Percentiles rank a stretch among this genome's conserved stretches.
Evolutionary conservation across 2,113 vertebrate genomes (phyloP).

Genomic region (Clarias batrachus): DNA sequence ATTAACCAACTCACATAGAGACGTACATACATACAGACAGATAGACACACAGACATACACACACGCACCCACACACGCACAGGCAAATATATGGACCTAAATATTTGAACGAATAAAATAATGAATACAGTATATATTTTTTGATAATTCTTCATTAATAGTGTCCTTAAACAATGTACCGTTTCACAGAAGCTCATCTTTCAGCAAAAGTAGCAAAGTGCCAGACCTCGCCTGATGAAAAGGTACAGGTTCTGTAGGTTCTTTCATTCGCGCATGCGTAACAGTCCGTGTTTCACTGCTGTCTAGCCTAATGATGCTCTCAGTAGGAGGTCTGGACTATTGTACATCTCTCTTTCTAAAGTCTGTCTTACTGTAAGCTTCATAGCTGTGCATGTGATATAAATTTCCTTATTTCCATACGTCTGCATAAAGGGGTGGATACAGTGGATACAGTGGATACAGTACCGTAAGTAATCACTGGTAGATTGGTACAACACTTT

Average conservation of each 20-base stretch:
- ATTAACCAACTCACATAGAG: neutral
- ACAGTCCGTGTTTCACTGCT: slow-evolving; percentile 33
- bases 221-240: slow-evolving; percentile 34
- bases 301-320: slow-evolving; percentile 37
- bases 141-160: neutral
- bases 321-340: slow-evolving; percentile 32
- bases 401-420: slow-evolving; percentile 43
- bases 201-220: neutral
- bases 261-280: neutral
- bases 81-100: neutral
- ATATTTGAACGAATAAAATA: no score
- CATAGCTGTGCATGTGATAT: slow-evolving; percentile 45
- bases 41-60: neutral
- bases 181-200: neutral
- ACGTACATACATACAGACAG: neutral
- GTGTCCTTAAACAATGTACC: neutral
- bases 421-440: slow-evolving; percentile 38
- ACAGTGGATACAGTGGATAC: no score
- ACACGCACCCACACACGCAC: neutral
- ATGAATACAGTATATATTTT: no score
- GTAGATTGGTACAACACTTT: slow-evolving; percentile 38
- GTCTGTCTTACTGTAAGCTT: slow-evolving; percentile 41
- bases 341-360: slow-evolving; percentile 46
- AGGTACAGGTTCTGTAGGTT: neutral
- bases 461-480: slow-evolving; percentile 43